Evolutionary conservation across 92 coral and sea anemone genomes (phyloP), one percentile per base, ranked within the genome.

Genomic region (Parazoanthus atlanticus): DNA sequence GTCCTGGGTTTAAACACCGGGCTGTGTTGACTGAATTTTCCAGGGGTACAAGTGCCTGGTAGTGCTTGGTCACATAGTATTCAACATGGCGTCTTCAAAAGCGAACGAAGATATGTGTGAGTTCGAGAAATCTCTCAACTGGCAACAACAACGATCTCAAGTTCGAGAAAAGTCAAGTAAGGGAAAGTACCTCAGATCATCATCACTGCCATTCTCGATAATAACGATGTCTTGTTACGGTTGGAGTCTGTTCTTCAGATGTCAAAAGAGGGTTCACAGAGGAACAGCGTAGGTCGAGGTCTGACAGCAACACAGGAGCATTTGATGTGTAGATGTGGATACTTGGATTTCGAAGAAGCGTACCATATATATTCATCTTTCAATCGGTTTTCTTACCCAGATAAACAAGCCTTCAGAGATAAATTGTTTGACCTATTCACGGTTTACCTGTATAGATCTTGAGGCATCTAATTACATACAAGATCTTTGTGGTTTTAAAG

Each of bases 381-480:
- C 72, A 65, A 65, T 65, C 72, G 17, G 72, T 65, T 65, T 65
- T 65, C n/a, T 65, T 65, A 28, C 72, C 72, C n/a, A 28, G 90
- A 90, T 64, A 82, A 69, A 78, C 88, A 92, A 82, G 78, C 93
- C 67, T 92, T 91, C 71, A 92, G 93, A 83, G 95, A 92, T 64
- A 88, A 91, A 88, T 75, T 93, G 77, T 93, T 91, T 31, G 89
- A 91, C 58, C 90, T 91, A 84, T 33, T 43, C 87, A 88, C 64
- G 95, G 95, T 36, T 91, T 93, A 66, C 79, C 80, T 29, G 91
- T 92, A 5, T 81, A 29, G 67, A 81, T 91, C 30, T 69, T 91
- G 15, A 91, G 86, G 41, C 74, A 91, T 28, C 93, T 90, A 86
- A 72, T 87, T 23, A 65, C 93, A 82, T 66, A 9, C 65, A 80